Evolutionary conservation across 2,113 vertebrate genomes (phyloP), one percentile per base, ranked within the genome.

Genomic region (Gnathonemus echidnorhynchus): DNA sequence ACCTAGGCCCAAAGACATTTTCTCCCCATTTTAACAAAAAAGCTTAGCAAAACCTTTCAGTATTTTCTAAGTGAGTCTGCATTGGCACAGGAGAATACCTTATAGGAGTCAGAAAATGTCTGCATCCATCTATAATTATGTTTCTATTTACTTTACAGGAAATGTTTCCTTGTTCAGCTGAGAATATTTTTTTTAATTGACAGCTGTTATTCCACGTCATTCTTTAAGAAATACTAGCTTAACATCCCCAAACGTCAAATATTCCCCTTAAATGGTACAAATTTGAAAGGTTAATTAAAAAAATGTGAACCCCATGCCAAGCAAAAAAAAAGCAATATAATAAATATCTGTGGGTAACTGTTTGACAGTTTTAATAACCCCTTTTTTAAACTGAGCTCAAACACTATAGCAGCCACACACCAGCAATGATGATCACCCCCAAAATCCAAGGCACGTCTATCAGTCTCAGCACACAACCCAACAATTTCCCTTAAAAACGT

Each of bases 281-380:
- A 42, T 74, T 35, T 35, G 11, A 27, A 35, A 74, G 27, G n/a
- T 15, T 35, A 13, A 13, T 74, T 15, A 5, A 24, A 58, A 9
- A 58, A 58, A 31, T 1, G 13, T 31, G 8, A 83, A 9, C 77
- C 80, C 80, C 39, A 85, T 10, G 19, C 42, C 42, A 19, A 80
- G 74, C 74, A 35, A 77, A 80, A 77, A 77, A 77, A 5, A 42
- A 6, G 7, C 4, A 35, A 39, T 77, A 77, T 3, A 17, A 15
- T 6, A 17, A 39, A 80, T 11, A 80, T 80, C 52, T 87, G n/a
- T 53, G 62, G 62, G 92, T 89, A 92, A 90, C 89, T 91, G 90
- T 91, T 90, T 92, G 91, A 91, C 92, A 93, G 91, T 91, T 94
- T 94, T 94, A 93, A 93, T 93, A 95, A 94, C 90, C 92, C 91